Evolutionary conservation across 2,113 vertebrate genomes (phyloP).

Genomic region (Ailuropoda melanoleuca): DNA sequence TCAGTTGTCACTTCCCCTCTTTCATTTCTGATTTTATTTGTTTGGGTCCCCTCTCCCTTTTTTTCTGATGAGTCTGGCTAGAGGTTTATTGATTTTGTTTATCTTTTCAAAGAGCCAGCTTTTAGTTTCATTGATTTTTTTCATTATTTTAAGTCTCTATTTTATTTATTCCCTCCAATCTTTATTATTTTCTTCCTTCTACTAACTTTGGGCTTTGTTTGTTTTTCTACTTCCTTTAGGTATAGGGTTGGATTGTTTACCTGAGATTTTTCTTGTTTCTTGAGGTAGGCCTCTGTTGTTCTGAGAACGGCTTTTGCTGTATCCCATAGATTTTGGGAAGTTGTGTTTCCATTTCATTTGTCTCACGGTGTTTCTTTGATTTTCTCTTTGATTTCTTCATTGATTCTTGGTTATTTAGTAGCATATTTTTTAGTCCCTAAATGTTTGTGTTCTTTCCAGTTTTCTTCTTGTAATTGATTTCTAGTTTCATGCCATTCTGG

Average conservation of each 20-base stretch:
- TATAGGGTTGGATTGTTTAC: not conserved
- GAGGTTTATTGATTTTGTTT: not conserved
- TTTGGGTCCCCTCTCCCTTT: not conserved
- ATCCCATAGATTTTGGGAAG: not conserved
- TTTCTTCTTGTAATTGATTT: not conserved
- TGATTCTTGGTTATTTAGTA: not conserved
- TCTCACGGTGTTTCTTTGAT: not conserved
- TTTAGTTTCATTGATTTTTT: not conserved
- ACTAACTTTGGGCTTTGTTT: not conserved
- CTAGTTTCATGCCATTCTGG: not conserved
- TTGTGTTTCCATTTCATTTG: not conserved
- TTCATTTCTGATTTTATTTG: not conserved
- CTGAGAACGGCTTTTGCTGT: not conserved
- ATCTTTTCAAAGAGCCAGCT: not conserved
- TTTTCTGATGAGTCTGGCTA: not conserved
- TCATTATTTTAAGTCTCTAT: not conserved
- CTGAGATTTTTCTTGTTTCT: not conserved
- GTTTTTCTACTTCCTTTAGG: not conserved
- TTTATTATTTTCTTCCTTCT: not conserved
- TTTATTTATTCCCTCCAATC: not conserved
- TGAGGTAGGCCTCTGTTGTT: not conserved
- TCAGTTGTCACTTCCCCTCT: not conserved
- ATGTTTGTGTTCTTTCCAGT: not conserved
- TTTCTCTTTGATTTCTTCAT: not conserved
- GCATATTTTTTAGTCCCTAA: not conserved